These are phyloP conservation scores for Coenobita brevimanus DNA, from an alignment of 1,140 invertebrate species.

Conservation along the genomic window DNA sequence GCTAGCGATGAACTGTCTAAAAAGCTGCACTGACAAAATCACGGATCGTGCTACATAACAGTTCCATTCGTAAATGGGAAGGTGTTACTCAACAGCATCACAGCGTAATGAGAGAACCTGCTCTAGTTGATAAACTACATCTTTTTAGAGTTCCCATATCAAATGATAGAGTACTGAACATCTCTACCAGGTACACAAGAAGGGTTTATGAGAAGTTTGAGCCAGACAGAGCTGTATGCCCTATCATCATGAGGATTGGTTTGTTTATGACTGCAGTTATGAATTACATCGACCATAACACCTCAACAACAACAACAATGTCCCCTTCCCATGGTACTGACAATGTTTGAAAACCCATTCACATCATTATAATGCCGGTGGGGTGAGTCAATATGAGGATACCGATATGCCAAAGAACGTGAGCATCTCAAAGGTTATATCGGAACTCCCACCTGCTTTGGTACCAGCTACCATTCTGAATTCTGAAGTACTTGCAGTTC, in stretches of 20 bases:
- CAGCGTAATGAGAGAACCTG: background rate
- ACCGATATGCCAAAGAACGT: too few relatives aligned
- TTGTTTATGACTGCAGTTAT: background rate
- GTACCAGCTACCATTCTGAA: too few relatives aligned
- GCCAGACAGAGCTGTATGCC: conserved; percentile 9
- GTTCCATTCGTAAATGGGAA: background rate
- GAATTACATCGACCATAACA: background rate
- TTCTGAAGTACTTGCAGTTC: too few relatives aligned
- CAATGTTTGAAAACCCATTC: too few relatives aligned
- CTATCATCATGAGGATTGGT: conserved; percentile 4
- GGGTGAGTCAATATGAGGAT: too few relatives aligned
- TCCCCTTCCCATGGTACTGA: too few relatives aligned
- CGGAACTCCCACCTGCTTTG: too few relatives aligned
- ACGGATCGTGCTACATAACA: conserved; percentile 8
- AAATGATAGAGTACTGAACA: conserved; percentile 10
- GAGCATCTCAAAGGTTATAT: too few relatives aligned
- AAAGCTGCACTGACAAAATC: background rate
- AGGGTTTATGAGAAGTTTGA: background rate
- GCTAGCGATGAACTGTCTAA: background rate
- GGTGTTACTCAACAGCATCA: background rate
- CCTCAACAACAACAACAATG: background rate
- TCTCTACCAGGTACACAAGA: background rate
- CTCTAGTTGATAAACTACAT: conserved; percentile 1
- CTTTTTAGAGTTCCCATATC: background rate
- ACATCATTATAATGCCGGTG: too few relatives aligned